Base-by-base conservation (phyloP, 1,140 invertebrate genomes). In the Hyphantria cunea region DNA sequence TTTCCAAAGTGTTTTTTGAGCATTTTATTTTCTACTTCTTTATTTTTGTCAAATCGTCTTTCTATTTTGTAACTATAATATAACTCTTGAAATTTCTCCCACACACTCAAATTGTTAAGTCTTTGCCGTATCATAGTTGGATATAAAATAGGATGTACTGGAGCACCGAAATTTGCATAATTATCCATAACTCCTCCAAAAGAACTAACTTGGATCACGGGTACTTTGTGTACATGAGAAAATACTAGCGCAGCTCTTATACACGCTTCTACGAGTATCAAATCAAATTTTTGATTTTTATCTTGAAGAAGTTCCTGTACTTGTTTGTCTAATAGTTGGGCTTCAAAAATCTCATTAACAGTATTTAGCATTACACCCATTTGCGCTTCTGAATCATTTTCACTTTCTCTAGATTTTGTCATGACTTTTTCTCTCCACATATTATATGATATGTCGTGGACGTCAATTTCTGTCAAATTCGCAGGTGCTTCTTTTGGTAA, bases 81-180 rank as follows among this genome's bases (percentile, higher is more conserved):
- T 13, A 77, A 41, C 45, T 73, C 70, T 0, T 39, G 6, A 0
- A 88, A 8, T 68, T 83, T 78, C 69, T 89, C 74, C 60, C 61
- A 72, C 37, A 80, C 68, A 9, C 54, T 68, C 0, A 82, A 45
- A 48, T 78, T 74, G 41, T 69, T 69, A 1, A 73, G 11, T 59
- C 55, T 72, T 45, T 61, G 80, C 2, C 77, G 62, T 10, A 85
- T 59, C 2, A 78, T 14, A 9, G 84, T 74, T 0, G 92, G 91
- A 64, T 91, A 86, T 11, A 91, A 68, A 13, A 92, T 33, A 0
- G 89, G 83, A 54, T 92, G 90, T 1, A 76, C 65, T 9, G 86
- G 78, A 55, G 89, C 90, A 12, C 92, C 92, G 6, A 89, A 56
- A 0, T 66, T 48, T 2, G 78, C 63, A 15, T 70, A 80, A 15